Conservation (phyloP, 2,888 invertebrate species). For the Romanomermis culicivorax region DNA sequence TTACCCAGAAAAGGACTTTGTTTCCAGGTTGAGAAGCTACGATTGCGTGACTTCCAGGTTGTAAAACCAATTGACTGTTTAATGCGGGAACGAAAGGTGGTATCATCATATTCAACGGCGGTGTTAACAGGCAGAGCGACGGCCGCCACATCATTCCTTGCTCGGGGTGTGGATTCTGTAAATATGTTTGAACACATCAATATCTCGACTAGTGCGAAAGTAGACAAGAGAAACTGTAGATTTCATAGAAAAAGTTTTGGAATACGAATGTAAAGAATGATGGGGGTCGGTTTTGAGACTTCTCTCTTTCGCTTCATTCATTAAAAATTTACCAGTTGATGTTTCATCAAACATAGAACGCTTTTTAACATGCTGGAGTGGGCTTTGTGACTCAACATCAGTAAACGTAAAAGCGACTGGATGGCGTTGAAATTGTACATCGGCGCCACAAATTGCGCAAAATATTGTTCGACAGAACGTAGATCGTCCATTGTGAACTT, state of each 20-base stretch:
- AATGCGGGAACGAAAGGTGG: neutral
- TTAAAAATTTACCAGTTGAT: slow-evolving; percentile 6
- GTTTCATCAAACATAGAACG: neutral
- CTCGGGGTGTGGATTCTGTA: neutral
- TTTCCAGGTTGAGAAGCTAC: neutral
- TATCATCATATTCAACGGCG: neutral
- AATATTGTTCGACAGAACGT: slow-evolving; percentile 1
- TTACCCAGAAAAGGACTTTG: slow-evolving; percentile 2
- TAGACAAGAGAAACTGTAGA: no score
- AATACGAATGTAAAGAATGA: no score
- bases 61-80: neutral
- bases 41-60: neutral
- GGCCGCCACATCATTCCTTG: neutral
- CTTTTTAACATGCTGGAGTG: neutral
- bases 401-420: neutral
- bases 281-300: no score
- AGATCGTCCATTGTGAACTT: neutral
- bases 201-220: no score
- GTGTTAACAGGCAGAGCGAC: neutral
- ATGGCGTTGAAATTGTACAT: neutral
- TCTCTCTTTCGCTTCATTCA: no score
- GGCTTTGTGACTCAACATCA: neutral
- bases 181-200: no score
- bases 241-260: no score
- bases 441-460: neutral